Percentiles rank a stretch among this genome's conserved stretches.
Conservation (phyloP, 1,140 invertebrate species). For the Solen grandis region DNA sequence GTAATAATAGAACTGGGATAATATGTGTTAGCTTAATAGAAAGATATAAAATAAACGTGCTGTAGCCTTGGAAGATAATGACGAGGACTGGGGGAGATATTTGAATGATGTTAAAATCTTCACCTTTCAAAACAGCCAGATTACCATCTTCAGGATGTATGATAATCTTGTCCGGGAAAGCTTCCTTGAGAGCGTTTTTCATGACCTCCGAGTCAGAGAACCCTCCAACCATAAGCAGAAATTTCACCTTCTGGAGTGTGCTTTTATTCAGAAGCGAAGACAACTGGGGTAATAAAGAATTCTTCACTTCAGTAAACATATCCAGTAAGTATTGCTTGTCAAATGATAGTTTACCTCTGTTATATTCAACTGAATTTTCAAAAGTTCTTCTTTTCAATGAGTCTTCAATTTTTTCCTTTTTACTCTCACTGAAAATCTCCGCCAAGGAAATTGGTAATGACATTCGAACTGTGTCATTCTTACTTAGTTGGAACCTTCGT, state of each 20-base stretch:
- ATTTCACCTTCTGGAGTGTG: not conserved
- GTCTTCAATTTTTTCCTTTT: constrained; percentile 1
- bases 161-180: constrained; percentile 20
- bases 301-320: constrained; percentile 7
- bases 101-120: not conserved
- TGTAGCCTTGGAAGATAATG: not conserved
- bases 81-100: not conserved
- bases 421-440: constrained; percentile 12
- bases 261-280: not conserved
- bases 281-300: not conserved
- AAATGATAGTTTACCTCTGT: constrained; percentile 8
- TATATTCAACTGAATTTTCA: constrained; percentile 16
- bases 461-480: constrained; percentile 14
- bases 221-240: constrained; percentile 35
- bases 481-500: constrained; percentile 28
- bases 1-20: no score
- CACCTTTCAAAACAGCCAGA: constrained; percentile 30
- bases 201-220: constrained; percentile 36
- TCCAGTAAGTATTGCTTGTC: not conserved
- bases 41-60: no score
- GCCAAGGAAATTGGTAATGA: constrained; percentile 22
- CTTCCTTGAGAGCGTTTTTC: constrained; percentile 5
- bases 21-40: no score
- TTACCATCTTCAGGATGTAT: constrained; percentile 25
- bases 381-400: not conserved